Evolutionary conservation across 1,140 invertebrate genomes (phyloP).

Genomic region (Adelges cooleyi): DNA sequence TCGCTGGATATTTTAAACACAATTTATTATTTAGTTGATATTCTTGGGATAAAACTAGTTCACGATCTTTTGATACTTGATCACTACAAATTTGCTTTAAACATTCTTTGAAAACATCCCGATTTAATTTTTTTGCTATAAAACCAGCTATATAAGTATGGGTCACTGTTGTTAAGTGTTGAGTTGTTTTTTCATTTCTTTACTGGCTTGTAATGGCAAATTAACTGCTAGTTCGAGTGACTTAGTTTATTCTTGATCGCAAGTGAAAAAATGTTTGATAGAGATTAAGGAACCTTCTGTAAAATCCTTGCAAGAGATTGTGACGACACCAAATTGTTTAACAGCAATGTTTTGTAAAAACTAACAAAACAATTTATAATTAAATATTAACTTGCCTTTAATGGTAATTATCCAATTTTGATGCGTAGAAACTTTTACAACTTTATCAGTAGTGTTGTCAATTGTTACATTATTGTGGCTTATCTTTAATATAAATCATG

Average conservation of each 20-base stretch:
- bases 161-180: background rate
- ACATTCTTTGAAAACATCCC: background rate
- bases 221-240: background rate
- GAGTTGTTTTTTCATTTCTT: background rate
- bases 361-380: too few species aligned
- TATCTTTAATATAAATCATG: too few species aligned
- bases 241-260: background rate
- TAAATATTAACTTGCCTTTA: too few species aligned
- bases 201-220: background rate
- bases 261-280: background rate
- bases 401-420: too few species aligned
- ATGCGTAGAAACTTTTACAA: too few species aligned
- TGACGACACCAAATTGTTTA: background rate
- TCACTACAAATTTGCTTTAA: background rate
- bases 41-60: background rate
- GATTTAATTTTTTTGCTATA: background rate
- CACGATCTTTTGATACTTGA: background rate
- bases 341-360: background rate
- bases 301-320: background rate
- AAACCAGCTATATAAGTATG: background rate
- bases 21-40: background rate
- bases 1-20: background rate
- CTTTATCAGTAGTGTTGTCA: too few species aligned
- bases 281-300: background rate
- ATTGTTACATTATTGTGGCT: too few species aligned